Evolutionary conservation across 1,140 invertebrate genomes (phyloP), one percentile per base, ranked within the genome.

Genomic region (Samia ricini): DNA sequence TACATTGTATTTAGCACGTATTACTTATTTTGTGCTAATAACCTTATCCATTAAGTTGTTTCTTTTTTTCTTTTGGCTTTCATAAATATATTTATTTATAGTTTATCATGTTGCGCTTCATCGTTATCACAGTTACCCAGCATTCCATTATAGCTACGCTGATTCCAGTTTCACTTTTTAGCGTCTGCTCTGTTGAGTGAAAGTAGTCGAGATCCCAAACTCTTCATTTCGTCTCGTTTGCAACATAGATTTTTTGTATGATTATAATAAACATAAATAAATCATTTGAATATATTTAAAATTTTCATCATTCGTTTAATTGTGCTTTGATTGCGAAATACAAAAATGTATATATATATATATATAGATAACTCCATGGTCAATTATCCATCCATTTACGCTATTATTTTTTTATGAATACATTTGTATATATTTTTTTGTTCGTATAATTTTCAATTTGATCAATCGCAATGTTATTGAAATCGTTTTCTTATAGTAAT

Each of bases 91-190:
- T 42, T 42, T 42, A 42, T 42, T 15, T 42, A 42, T 42, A 15
- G 10, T 21, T 52, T 52, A 52, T 52, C 51, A 23, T 10, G 4
- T 12, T 4, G 51, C 33, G 52, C 54, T 52, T 66, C 56, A 63
- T 66, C 60, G 68, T 66, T 66, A 74, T 74, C 66, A 63, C 62
- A 42, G 64, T 70, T 75, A 74, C 58, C 64, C 52, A 65, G 57
- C 61, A 72, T 69, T 68, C 65, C 24, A 63, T 58, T 61, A 33
- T 63, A 58, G 55, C 66, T 61, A 60, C 60, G 66, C 66, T 64
- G 68, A 79, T 85, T 77, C 71, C 78, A 83, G 79, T 87, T 89
- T 89, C 84, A 86, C 86, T 89, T 89, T 84, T 89, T 87, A 87
- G 80, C 80, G 74, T 79, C 68, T 78, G 56, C 51, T 56, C 20